phyloP scores from a whole-genome alignment of 1,140 invertebrate species.

The Atta texana region DNA sequence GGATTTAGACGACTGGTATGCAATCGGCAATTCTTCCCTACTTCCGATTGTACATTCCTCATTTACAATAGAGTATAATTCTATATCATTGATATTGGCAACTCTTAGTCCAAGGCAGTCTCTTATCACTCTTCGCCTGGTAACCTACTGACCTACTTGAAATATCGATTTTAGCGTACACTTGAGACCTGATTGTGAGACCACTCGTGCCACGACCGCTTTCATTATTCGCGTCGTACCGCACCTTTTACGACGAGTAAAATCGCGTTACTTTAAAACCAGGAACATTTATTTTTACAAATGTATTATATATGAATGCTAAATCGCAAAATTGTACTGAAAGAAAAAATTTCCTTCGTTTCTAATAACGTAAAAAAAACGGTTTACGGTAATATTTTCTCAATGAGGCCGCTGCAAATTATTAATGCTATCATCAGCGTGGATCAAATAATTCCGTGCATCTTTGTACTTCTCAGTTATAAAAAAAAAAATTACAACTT shows the following conservation, averaged over 20 bases:
- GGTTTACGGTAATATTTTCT: background rate
- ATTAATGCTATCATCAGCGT: background rate
- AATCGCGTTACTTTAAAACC: background rate
- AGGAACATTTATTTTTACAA: background rate
- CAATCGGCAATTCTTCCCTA: background rate
- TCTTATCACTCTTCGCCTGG: slow-evolving; percentile 79
- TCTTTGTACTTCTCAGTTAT: background rate
- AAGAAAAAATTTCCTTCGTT: background rate
- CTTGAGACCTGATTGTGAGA: slow-evolving; percentile 45
- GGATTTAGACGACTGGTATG: too few species aligned
- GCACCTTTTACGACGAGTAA: slow-evolving; percentile 10
- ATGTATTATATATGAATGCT: background rate
- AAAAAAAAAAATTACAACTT: background rate
- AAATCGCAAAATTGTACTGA: background rate
- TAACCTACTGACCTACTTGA: slow-evolving; percentile 83
- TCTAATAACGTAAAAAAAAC: background rate
- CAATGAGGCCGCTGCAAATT: background rate
- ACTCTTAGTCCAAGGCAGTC: slow-evolving; percentile 58
- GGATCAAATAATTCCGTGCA: background rate
- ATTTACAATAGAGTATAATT: background rate
- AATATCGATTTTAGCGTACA: slow-evolving; percentile 81
- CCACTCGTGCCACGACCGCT: slow-evolving; percentile 73
- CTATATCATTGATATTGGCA: slow-evolving; percentile 32
- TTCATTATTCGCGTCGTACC: slow-evolving; percentile 52
- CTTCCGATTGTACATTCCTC: background rate